Evolutionary conservation across 1,140 invertebrate species (phyloP), one percentile per base, ranked within the genome.

Genomic region (Eumaeus atala): DNA sequence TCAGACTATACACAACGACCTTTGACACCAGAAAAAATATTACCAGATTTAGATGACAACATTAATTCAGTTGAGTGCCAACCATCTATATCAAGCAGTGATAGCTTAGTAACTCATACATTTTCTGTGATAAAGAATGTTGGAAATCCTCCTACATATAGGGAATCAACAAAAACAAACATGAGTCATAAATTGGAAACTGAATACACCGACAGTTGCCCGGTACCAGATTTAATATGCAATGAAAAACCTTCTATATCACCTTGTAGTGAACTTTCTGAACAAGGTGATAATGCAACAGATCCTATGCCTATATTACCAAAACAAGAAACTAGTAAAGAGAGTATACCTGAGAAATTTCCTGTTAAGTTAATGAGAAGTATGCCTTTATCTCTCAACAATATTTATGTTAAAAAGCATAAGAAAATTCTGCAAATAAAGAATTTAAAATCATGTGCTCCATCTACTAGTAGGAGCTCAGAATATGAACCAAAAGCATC

Each of bases 161-260:
- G 76, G 67, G 77, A 83, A 17, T 53, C 51, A 21, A 62, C 59
- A 47, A 80, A 80, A 67, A 61, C 68, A 49, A 59, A 47, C 52
- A 58, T 61, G 38, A 76, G 79, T 59, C 74, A 59, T 61, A 83
- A 84, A 64, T 65, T 84, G 49, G 77, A 84, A 18, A 70, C 67
- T 21, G 84, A 87, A 33, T 83, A 69, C 69, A 72, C 75, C 10
- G 84, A 87, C 48, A 84, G 78, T 56, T 83, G 75, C 62, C 73
- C 81, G 14, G 71, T 88, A 34, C 84, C 84, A 53, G 86, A 88
- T 64, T 70, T 88, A 50, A 88, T 85, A 56, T 88, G 84, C 60
- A 87, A 88, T 64, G 84, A 88, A 55, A 88, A 88, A 54, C 77
- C 84, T 34, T 87, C 86, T 9, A 84, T 87, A 63, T 88, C 86